Percentiles rank a stretch among this genome's conserved stretches.
phyloP scores from a whole-genome alignment of 2,797 vertebrate species.

The Intellagama lesueurii region DNA sequence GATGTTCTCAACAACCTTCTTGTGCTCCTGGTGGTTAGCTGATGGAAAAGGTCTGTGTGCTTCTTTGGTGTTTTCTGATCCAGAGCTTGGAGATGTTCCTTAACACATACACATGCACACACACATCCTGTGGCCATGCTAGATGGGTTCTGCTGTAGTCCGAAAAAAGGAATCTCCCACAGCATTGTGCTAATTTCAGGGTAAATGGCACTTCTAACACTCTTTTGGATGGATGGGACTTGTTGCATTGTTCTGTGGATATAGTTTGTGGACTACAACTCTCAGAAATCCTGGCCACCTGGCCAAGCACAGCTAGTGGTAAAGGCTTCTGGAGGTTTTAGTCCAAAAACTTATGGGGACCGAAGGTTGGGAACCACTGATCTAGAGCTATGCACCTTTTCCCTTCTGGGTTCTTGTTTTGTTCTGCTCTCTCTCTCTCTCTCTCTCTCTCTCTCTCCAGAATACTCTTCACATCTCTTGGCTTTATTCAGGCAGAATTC shows the following conservation, averaged over 20 bases:
- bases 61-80: not conserved
- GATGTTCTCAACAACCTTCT: not conserved
- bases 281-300: not conserved
- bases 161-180: no score
- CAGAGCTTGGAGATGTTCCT: no score
- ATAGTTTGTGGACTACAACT: not conserved
- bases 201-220: not conserved
- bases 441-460: no score
- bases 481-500: slow-evolving; percentile 23
- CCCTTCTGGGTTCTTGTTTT: not conserved
- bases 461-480: not conserved
- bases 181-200: no score
- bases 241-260: not conserved
- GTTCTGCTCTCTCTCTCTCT: not conserved
- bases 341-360: no score
- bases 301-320: no score
- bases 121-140: no score
- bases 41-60: not conserved
- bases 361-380: no score
- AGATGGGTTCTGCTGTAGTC: no score
- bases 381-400: not conserved
- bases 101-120: no score
- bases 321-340: no score
- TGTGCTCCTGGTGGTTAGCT: not conserved
- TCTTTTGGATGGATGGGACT: not conserved